Evolutionary conservation across 1,140 invertebrate genomes (phyloP), one percentile per base, ranked within the genome.

Genomic region (Cyclina sinensis): DNA sequence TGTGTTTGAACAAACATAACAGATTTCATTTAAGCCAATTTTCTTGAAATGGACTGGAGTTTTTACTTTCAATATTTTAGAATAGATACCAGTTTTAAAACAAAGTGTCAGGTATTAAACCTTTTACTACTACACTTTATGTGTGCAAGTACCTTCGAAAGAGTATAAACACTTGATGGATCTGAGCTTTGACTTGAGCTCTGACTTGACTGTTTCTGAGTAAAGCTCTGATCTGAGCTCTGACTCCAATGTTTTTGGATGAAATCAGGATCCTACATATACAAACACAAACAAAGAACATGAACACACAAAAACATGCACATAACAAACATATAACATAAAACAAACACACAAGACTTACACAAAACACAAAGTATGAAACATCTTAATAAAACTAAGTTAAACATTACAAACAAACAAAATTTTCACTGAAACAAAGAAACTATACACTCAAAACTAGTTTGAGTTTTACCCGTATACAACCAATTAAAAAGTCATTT

Each of bases 221-320:
- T 43, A 35, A 76, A 48, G 21, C 39, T 18, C 16, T 39, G 73
- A 48, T 27, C 30, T 48, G 73, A 76, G 39, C 39, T 54, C 21
- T 85, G 59, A 46, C 82, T 85, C 82, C 82, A 85, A 27, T 85
- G 82, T 85, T 85, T 84, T 78, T 86, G 84, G 39, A 86, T 86
- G 54, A 89, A 89, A 54, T 89, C 81, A 51, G 81, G 81, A 76
- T 88, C 78, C 78, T 81, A 74, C 51, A 79, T 48, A 57, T 39
- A 4, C 30, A 32, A 46, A 48, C 35, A 82, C 21, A 43, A 43
- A 43, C n/a, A n/a, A n/a, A n/a, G n/a, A 43, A 43, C 43, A 43
- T 43, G 43, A 14, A 43, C 43, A 82, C 21, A 54, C 74, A 80
- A n/a, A 62, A 27, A 35, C 32, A 54, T 0, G 11, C 37, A 35